A percentile compares a stretch with the other conserved stretches of the same genome.
Conservation (phyloP, 2,113 vertebrate species). For the Loxodonta africana region DNA sequence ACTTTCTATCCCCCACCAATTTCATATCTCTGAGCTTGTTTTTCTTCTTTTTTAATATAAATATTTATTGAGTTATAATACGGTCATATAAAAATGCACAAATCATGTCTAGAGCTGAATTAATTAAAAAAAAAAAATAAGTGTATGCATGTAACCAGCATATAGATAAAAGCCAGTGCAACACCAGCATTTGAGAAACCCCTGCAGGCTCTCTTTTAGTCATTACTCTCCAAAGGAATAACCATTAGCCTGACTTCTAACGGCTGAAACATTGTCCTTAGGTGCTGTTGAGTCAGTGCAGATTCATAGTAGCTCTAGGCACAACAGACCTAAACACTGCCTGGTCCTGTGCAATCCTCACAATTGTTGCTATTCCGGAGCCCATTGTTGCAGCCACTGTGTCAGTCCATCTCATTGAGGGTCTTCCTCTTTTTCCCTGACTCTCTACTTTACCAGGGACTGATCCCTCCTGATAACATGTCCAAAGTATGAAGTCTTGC, state of each 20-base stretch:
- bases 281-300: too few species aligned
- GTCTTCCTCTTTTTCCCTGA: too few species aligned
- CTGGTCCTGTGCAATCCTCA: too few species aligned
- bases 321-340: too few species aligned
- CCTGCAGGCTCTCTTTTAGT: background rate
- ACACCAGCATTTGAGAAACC: background rate
- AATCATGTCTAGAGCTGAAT: background rate
- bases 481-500: too few species aligned
- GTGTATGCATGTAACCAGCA: background rate
- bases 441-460: too few species aligned
- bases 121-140: background rate
- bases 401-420: too few species aligned
- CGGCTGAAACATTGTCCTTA: background rate
- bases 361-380: too few species aligned
- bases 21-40: background rate
- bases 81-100: background rate
- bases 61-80: slow-evolving; percentile 5
- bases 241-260: background rate
- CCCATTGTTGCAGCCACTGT: too few species aligned
- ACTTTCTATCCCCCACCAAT: background rate
- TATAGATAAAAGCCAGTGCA: background rate
- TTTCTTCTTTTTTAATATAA: background rate
- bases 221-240: background rate
- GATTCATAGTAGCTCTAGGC: too few species aligned
- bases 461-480: too few species aligned